Conservation (phyloP, 2,113 vertebrate species). For the Arothron firmamentum region DNA sequence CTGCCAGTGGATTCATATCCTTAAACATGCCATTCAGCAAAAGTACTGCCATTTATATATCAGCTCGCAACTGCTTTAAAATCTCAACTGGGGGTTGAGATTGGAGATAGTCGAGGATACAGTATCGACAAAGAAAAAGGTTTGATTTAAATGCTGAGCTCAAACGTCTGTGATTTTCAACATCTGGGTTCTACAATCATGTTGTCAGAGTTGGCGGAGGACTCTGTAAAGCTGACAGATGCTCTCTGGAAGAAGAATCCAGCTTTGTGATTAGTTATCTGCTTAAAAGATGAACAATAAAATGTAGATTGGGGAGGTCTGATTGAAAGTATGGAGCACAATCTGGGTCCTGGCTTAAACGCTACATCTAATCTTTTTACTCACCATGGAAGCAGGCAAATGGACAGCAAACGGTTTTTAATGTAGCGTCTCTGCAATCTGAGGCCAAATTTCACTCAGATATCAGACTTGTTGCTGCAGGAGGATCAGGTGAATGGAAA, state of each 20-base stretch:
- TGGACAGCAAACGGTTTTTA: background rate
- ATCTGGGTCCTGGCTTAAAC: background rate
- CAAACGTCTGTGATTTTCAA: background rate
- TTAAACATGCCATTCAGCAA: constrained; percentile 8
- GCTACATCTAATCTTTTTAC: background rate
- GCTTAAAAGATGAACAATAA: background rate
- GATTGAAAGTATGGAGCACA: background rate
- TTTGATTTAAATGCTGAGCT: background rate
- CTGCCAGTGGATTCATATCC: constrained; percentile 1
- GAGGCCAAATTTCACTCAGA: constrained; percentile 7
- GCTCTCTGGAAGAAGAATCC: constrained; percentile 1
- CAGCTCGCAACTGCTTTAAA: background rate
- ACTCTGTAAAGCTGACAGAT: background rate
- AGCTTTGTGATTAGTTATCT: constrained; percentile 3
- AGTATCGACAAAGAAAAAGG: background rate
- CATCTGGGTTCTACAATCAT: background rate
- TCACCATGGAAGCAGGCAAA: background rate
- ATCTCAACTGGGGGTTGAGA: constrained; percentile 5
- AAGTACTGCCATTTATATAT: background rate
- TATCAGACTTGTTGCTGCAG: background rate
- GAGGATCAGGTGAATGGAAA: constrained; percentile 30
- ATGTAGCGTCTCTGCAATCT: background rate
- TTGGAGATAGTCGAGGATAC: background rate
- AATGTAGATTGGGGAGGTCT: background rate
- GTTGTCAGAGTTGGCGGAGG: background rate